phyloP scores from a whole-genome alignment of 2,797 vertebrate species.

The Poliocrania exsul region DNA sequence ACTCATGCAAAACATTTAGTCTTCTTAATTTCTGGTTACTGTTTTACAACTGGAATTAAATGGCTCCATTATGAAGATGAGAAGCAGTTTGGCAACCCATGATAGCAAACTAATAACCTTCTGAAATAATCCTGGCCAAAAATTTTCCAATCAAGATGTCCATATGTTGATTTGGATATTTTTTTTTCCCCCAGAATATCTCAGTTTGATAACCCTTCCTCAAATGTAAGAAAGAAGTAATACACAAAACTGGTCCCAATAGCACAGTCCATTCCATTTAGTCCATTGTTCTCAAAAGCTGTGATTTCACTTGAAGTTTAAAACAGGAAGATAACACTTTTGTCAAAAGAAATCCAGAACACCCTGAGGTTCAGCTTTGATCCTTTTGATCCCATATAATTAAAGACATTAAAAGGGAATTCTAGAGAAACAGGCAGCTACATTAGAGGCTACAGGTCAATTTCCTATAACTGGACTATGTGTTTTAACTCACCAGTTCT shows the following conservation, averaged over 20 bases:
- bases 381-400: not conserved
- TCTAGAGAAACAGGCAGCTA: not conserved
- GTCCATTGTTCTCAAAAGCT: not conserved
- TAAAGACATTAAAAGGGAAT: not conserved
- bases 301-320: not conserved
- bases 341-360: not conserved
- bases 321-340: not conserved
- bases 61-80: not conserved
- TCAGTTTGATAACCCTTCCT: not conserved
- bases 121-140: not conserved
- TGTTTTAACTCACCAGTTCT: not conserved
- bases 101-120: not conserved
- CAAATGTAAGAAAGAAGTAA: not conserved
- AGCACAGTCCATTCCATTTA: not conserved
- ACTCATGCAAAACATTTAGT: not conserved
- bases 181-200: not conserved
- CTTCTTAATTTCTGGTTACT: not conserved
- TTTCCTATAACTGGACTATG: rapidly evolving
- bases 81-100: not conserved
- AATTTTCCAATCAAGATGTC: not conserved
- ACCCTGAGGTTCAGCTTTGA: not conserved
- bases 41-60: not conserved
- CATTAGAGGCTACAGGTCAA: not conserved
- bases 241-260: not conserved
- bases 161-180: not conserved